Conservation (phyloP, 1,140 invertebrate species). For the Cardiocondyla obscurior region DNA sequence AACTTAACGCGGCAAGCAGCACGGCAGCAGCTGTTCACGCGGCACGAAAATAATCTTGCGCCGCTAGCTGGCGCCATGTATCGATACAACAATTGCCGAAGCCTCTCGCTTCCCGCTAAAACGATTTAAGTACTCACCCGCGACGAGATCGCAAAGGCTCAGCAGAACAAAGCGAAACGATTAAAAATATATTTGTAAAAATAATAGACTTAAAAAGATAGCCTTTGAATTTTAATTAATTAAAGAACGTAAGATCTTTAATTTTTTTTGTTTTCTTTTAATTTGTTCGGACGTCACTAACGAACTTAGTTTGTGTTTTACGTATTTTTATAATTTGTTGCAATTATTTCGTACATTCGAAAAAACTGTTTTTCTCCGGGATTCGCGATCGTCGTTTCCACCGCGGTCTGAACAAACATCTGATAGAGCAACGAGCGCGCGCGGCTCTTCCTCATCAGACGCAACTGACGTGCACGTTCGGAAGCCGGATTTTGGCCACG, state of each 20-base stretch:
- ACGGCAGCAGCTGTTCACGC: not conserved
- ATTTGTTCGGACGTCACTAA: too few species aligned
- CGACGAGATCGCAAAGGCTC: too few species aligned
- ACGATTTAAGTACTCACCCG: too few species aligned
- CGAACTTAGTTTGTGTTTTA: not conserved
- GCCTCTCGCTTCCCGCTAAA: too few species aligned
- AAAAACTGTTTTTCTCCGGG: not conserved
- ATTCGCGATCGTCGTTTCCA: not conserved
- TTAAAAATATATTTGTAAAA: too few species aligned
- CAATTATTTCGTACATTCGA: not conserved
- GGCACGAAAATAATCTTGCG: not conserved
- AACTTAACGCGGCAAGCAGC: not conserved
- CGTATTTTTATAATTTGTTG: not conserved
- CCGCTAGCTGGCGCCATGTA: conserved; percentile 29
- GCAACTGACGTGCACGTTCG: conserved; percentile 4
- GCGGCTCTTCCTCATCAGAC: conserved; percentile 15
- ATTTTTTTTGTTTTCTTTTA: too few species aligned
- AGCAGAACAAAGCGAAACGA: too few species aligned
- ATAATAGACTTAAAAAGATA: too few species aligned
- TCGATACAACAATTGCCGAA: not conserved
- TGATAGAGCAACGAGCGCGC: not conserved
- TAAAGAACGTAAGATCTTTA: too few species aligned
- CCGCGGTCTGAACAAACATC: not conserved
- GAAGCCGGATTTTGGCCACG: conserved; percentile 38
- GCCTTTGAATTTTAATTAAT: too few species aligned